Base-by-base conservation (phyloP, 2,888 invertebrate species). In the Incurvaria masculella region DNA sequence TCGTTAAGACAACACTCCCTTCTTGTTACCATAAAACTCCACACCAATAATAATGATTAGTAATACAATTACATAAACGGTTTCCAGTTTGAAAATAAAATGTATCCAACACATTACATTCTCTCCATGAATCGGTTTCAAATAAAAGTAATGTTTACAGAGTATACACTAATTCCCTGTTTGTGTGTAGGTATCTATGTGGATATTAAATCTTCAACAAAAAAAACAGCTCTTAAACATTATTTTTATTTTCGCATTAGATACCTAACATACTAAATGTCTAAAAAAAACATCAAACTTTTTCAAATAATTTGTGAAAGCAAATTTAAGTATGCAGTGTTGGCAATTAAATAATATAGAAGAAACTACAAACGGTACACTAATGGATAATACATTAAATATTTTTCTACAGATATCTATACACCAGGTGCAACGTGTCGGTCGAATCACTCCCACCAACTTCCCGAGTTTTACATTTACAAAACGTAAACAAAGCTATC, bases 361-460 rank as follows among this genome's bases (percentile, higher is more conserved):
- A 59, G 58, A 62, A 57, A 62, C 63, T 63, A 62, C 63, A 61
- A 59, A 61, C 61, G 58, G 59, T 60, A 33, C 33, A n/a, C 64
- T 64, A 64, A 62, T 59, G 63, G 61, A 59, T 61, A 60, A 66
- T 33, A 65, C 65, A 62, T 63, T 61, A 60, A 64, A 61, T 58
- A 62, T 59, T 61, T 61, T 61, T 61, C 61, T 61, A 60, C 59
- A 57, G 61, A 58, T 55, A 62, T 59, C 57, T 59, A 51, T 55
- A 55, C 54, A 52, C 46, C 54, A 55, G 55, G 50, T 46, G 53
- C 49, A 50, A 41, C 45, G 14, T 14, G 33, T 8, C 14, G 33
- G 33, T 3, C 14, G 8, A 33, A n/a, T 33, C 33, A n/a, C 14
- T n/a, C 33, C 6, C 33, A 33, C 33, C 14, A 14, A 6, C 14